phyloP scores from a whole-genome alignment of 2,888 invertebrate genomes.

The Hydrotaea cyrtoneurina region DNA sequence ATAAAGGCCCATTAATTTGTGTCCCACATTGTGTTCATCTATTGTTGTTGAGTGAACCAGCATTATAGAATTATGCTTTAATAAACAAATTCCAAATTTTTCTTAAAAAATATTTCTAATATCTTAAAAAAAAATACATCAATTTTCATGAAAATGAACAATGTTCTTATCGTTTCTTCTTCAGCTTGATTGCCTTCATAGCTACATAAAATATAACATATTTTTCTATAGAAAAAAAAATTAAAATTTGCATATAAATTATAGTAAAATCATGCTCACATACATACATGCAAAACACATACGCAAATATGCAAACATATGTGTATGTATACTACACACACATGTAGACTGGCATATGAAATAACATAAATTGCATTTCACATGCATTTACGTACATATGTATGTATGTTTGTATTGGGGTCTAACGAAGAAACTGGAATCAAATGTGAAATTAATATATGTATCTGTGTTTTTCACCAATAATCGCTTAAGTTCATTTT shows the following conservation, averaged over 20 bases:
- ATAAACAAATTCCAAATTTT: no score
- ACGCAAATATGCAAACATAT: background rate
- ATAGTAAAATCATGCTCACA: constrained; percentile 28
- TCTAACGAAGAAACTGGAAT: no score
- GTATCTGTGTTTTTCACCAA: no score
- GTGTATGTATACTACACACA: background rate
- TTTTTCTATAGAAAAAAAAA: constrained; percentile 13
- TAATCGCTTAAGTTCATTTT: no score
- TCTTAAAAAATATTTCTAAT: no score
- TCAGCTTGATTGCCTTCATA: constrained; percentile 52
- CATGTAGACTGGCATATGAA: background rate
- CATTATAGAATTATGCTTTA: no score
- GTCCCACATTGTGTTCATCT: no score
- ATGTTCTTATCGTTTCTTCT: constrained; percentile 51
- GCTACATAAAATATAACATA: constrained; percentile 27
- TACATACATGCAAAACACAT: background rate
- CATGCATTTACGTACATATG: background rate
- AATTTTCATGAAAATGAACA: constrained; percentile 13
- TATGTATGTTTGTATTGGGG: background rate
- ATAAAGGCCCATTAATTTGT: no score
- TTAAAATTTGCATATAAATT: constrained; percentile 55
- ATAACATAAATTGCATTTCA: background rate
- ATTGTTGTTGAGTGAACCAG: no score
- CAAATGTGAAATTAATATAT: no score
- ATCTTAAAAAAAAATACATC: no score